Conservation (phyloP, 1,140 invertebrate species). For the Hestina assimilis region DNA sequence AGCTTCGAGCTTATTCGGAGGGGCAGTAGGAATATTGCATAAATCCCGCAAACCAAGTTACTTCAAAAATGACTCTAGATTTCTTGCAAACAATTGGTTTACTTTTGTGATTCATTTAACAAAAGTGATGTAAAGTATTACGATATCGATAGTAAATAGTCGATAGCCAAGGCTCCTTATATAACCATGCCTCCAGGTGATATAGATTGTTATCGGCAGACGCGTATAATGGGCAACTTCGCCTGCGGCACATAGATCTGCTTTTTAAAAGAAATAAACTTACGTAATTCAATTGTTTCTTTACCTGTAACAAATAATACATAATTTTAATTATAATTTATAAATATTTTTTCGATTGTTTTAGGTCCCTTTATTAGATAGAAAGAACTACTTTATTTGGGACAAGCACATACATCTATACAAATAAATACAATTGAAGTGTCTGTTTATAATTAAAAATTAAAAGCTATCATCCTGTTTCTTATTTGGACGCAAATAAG, state of each 20-base stretch:
- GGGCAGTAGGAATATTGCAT: too few relatives aligned
- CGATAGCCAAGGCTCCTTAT: slow-evolving; percentile 32
- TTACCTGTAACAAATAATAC: slow-evolving; percentile 12
- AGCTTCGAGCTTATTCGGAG: too few relatives aligned
- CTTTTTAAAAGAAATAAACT: neutral
- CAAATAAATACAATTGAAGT: too few relatives aligned
- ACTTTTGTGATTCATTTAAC: slow-evolving; percentile 29
- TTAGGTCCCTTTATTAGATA: too few relatives aligned
- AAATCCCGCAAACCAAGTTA: too few relatives aligned
- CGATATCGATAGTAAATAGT: slow-evolving; percentile 42
- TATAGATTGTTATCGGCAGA: slow-evolving; percentile 38
- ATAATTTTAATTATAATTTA: too few relatives aligned
- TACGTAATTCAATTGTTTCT: neutral
- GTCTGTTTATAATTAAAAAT: too few relatives aligned
- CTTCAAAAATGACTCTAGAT: neutral
- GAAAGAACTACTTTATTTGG: too few relatives aligned
- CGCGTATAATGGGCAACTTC: slow-evolving; percentile 21
- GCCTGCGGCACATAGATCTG: slow-evolving; percentile 5
- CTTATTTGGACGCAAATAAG: too few relatives aligned
- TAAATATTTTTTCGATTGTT: too few relatives aligned
- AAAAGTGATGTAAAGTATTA: slow-evolving; percentile 46
- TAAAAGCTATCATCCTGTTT: too few relatives aligned
- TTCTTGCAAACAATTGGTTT: slow-evolving; percentile 1
- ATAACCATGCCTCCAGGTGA: slow-evolving; percentile 34
- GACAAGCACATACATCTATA: too few relatives aligned